These are phyloP conservation scores for Geophilus truncorum DNA, from an alignment of 2,888 invertebrate species.

Conservation along the genomic window DNA sequence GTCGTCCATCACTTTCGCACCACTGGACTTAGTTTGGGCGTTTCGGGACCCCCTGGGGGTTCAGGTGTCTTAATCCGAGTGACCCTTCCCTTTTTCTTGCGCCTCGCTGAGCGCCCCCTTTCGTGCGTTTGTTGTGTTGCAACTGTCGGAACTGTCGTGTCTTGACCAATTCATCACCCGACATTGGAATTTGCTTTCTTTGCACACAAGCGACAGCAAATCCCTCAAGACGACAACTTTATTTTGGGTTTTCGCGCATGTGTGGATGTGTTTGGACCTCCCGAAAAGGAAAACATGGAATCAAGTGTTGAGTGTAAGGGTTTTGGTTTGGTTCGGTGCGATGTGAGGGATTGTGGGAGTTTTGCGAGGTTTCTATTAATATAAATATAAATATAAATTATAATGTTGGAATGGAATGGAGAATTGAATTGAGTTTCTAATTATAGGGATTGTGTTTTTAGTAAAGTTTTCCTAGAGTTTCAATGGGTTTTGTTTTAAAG, in stretches of 20 bases:
- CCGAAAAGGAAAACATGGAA: neutral
- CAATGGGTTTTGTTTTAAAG: no score
- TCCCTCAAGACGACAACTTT: neutral
- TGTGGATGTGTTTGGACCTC: neutral
- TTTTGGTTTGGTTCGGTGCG: neutral
- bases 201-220: neutral
- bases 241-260: neutral
- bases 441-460: no score
- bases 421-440: no score
- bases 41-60: neutral
- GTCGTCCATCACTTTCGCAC: neutral
- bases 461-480: no score
- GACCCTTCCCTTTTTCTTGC: neutral
- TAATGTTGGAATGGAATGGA: no score
- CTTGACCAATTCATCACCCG: neutral
- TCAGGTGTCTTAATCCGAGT: neutral
- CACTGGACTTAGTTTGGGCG: neutral
- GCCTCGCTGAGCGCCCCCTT: neutral
- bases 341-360: no score
- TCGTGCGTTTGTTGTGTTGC: neutral
- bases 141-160: no score
- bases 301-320: neutral
- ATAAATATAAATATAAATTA: no score
- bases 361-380: no score
- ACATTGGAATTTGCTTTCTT: neutral